A percentile compares a stretch with the other conserved stretches of the same genome.
Evolutionary conservation across 92 coral and sea anemone genomes (phyloP).

Genomic region (Zoanthus gigantus): DNA sequence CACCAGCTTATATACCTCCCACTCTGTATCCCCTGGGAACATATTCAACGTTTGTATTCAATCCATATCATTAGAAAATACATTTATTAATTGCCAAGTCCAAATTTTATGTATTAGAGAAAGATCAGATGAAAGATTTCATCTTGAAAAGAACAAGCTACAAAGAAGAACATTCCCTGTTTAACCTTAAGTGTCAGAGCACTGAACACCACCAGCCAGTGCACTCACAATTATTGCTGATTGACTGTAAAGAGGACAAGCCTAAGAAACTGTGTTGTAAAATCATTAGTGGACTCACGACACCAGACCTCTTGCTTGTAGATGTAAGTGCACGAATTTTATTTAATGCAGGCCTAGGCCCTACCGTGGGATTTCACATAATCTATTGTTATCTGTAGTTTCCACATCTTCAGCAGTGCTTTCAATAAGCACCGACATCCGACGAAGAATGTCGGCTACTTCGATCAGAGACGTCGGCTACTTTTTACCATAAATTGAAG

Average conservation of each 20-base stretch:
- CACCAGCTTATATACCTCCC: no score
- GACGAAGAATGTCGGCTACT: no score
- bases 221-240: constrained; percentile 6
- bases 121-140: not conserved
- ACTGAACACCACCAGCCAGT: not conserved
- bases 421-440: no score
- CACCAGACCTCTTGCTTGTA: constrained; percentile 34
- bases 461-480: no score
- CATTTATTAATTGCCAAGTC: not conserved
- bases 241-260: constrained; percentile 9
- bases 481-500: no score
- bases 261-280: constrained; percentile 21
- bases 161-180: constrained; percentile 21
- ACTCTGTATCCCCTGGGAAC: no score
- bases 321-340: not conserved
- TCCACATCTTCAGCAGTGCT: not conserved
- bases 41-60: no score
- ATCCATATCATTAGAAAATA: no score
- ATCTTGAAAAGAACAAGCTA: constrained; percentile 1
- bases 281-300: constrained; percentile 8
- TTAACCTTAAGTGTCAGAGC: constrained; percentile 11
- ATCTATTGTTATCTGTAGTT: not conserved
- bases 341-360: not conserved
- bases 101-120: not conserved
- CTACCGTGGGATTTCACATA: not conserved